Conservation (phyloP, 2,888 invertebrate species). For the Scaptomyza parva region DNA sequence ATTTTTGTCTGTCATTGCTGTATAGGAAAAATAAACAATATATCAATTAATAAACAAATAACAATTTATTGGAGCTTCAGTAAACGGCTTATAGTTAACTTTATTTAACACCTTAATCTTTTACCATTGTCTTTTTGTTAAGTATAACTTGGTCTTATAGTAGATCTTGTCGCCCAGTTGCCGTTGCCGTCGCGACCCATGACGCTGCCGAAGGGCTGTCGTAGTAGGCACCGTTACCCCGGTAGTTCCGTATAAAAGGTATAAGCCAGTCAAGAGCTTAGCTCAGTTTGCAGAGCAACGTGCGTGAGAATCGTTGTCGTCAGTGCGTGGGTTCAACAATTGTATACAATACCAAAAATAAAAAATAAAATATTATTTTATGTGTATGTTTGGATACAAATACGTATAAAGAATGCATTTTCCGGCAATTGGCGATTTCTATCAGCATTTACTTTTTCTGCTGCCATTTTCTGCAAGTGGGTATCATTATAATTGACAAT, state of each 20-base stretch:
- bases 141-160: too few relatives aligned
- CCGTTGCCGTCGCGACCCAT: conserved; percentile 7
- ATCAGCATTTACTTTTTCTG: conserved; percentile 66
- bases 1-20: background rate
- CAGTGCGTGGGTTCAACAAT: conserved; percentile 16
- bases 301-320: conserved; percentile 43
- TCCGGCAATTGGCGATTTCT: conserved; percentile 66
- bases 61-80: background rate
- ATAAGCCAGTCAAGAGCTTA: conserved; percentile 37
- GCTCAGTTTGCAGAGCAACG: conserved; percentile 61
- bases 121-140: background rate
- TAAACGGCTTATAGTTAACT: background rate
- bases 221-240: conserved; percentile 16
- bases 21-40: background rate
- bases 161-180: conserved; percentile 12
- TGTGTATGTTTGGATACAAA: conserved; percentile 1
- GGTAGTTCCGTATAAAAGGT: conserved; percentile 59
- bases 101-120: background rate
- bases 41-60: background rate
- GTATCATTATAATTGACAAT: conserved; percentile 40
- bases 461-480: conserved; percentile 68
- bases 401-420: conserved; percentile 64
- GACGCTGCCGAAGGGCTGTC: conserved; percentile 37
- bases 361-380: background rate
- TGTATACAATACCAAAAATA: too few relatives aligned